Percentiles rank a stretch among this genome's conserved stretches.
These are phyloP conservation scores for Uria aalge DNA, from an alignment of 2,113 vertebrate genomes.

Conservation along the genomic window DNA sequence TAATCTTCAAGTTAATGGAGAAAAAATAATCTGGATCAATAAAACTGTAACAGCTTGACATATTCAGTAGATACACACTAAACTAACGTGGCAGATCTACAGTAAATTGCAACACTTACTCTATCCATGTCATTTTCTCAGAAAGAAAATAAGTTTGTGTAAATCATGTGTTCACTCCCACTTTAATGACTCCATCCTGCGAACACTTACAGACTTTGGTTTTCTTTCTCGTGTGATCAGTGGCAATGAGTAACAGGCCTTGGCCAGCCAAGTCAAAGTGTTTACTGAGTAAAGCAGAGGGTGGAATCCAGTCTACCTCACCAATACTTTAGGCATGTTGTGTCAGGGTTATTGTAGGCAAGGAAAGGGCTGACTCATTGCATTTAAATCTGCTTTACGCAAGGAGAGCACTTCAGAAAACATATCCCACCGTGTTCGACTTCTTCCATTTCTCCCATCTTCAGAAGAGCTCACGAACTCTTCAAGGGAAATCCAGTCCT, in stretches of 20 bases:
- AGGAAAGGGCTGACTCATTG: neutral
- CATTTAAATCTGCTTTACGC: neutral
- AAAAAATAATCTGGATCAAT: conserved; percentile 25
- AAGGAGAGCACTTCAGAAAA: neutral
- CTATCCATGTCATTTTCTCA: neutral
- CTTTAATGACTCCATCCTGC: neutral
- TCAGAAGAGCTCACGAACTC: neutral
- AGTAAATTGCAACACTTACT: neutral
- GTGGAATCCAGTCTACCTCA: neutral
- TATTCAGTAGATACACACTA: neutral
- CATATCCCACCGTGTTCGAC: neutral
- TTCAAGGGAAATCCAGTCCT: neutral
- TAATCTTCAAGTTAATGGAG: conserved; percentile 18
- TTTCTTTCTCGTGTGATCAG: neutral
- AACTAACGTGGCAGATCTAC: neutral
- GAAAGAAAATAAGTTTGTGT: neutral
- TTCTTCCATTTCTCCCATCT: neutral
- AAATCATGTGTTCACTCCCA: neutral
- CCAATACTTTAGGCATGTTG: neutral
- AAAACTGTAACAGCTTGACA: neutral
- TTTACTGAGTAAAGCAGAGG: neutral
- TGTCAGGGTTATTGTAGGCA: neutral
- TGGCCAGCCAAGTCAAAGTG: neutral
- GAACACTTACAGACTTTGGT: neutral
- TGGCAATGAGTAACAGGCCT: neutral